Evolutionary conservation across 2,797 vertebrate species (phyloP).

Genomic region (Falco novaeseelandiae): DNA sequence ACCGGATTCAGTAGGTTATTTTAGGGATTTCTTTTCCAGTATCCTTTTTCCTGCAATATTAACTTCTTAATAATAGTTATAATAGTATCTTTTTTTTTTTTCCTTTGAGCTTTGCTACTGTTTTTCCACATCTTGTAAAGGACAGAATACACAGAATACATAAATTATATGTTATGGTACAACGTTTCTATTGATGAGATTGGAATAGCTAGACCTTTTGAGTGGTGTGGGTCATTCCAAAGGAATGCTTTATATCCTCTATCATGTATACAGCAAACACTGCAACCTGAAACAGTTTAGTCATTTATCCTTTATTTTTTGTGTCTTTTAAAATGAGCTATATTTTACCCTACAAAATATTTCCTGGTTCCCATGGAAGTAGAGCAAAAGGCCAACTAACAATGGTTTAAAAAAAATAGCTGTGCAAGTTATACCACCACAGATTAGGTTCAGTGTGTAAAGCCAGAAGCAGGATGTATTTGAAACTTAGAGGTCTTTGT

Average conservation of each 20-base stretch:
- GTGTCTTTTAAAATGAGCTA: neutral
- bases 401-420: neutral
- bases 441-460: neutral
- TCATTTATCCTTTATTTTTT: neutral
- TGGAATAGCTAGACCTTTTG: neutral
- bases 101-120: neutral
- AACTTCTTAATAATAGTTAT: neutral
- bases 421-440: neutral
- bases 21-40: neutral
- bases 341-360: neutral
- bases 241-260: neutral
- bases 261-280: neutral
- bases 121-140: neutral
- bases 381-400: neutral
- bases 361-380: neutral
- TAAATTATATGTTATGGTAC: rapidly evolving
- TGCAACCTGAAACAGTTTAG: neutral
- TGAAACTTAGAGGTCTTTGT: neutral
- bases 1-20: neutral
- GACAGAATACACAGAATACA: neutral
- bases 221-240: neutral
- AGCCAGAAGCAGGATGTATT: neutral
- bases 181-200: neutral
- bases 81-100: neutral
- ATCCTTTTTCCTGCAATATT: neutral